Evolutionary conservation across 2,113 vertebrate species (phyloP), one percentile per base, ranked within the genome.

Genomic region (Anguilla japonica): DNA sequence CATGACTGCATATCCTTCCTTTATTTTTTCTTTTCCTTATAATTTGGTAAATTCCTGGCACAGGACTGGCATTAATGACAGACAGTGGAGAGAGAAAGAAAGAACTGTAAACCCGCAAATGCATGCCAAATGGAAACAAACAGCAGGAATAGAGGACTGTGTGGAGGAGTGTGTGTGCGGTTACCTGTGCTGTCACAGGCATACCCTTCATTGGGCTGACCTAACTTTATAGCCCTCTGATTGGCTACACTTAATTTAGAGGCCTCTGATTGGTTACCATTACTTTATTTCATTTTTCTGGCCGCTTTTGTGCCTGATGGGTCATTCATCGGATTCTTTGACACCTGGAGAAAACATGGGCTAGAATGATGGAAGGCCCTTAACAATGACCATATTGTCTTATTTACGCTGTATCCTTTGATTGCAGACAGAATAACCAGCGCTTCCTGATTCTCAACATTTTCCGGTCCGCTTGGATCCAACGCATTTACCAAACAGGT

Each of bases 231-330:
- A 53, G 7, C 8, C 50, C 50, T 53, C 50, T 14, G 50, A 53
- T 53, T 53, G 50, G 50, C 50, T 14, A 53, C 9, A 1, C 50
- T 14, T 53, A 53, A 0, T 53, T 53, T 11, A 53, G 9, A 53
- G 13, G 7, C 50, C 50, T 13, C 11, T 14, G 50, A 53, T 11
- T 53, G 50, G 50, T 11, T 53, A 11, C 7, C 50, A 6, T 53
- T 14, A 13, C 13, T 53, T 53, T 11, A 3, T 46, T 4, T 46
- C 43, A 79, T 85, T 87, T 83, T 80, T 87, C 89, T 92, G 84
- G 82, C 50, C 11, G 13, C 50, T 53, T 53, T 53, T 53, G 50
- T 53, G 7, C 13, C 8, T 8, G 43, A 46, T 46, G 43, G 43
- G 8, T 46, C 4, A 46, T 8, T 46, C 8, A 6, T 46, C 43